Evolutionary conservation across 1,140 invertebrate species (phyloP), one percentile per base, ranked within the genome.

Genomic region (Eurosta solidaginis): DNA sequence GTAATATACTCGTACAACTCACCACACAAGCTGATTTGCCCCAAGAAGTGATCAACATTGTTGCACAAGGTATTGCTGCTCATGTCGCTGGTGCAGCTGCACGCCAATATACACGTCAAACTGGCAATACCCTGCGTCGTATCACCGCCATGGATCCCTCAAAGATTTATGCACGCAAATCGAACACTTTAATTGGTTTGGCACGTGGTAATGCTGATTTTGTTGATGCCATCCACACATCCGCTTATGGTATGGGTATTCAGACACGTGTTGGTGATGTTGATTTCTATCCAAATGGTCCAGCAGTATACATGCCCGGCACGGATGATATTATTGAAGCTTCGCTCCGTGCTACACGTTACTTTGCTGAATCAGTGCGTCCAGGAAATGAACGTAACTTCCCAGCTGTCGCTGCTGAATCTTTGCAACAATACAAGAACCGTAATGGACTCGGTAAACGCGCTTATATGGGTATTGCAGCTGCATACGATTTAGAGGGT

Each of bases 281-380:
- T 2, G 94, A 96, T 84, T 95, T 95, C 88, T 95, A 91, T 84
- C 93, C 93, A 0, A 95, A 95, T 87, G 91, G 92, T 14, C 77
- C 76, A 50, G 49, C 22, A 14, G 0, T 79, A 1, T 50, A 81
- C 80, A 89, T 90, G 79, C 89, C 90, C 1, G 84, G 88, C 77
- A 89, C 89, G 77, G 80, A 83, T 78, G 49, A 84, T 83, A 83
- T 92, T 78, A 89, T 90, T 3, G 93, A 92, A 80, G 91, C 91
- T 74, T 92, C 92, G 83, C 89, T 89, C 63, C 88, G 92, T 78
- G 88, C 91, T 0, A 91, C 90, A 80, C 82, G 89, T 25, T 89
- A 91, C 45, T 92, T 90, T 77, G 91, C 88, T 2, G 89, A 91
- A 83, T 90, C 90, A 10, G 88, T 93, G 36, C 83, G 82, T 29